Base-by-base conservation (phyloP, 2,888 invertebrate genomes). In the Microchrysa polita region DNA sequence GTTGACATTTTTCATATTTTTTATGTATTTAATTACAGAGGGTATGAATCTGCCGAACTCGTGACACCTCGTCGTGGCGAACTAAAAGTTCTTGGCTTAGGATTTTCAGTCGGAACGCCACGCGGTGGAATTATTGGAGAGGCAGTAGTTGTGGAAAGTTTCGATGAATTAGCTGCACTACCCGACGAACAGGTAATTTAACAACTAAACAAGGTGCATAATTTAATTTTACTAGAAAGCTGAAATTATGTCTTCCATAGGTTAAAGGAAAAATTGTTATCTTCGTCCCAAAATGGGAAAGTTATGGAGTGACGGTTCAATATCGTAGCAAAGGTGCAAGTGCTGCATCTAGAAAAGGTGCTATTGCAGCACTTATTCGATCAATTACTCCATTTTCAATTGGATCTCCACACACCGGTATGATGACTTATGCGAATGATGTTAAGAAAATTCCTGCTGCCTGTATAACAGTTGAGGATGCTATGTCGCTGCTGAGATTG, bases 311-410 rank as follows among this genome's bases (percentile, higher is more conserved):
- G 52, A 90, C 92, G 0, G 92, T 91, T 0, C 77, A 81, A 63
- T 94, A 93, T 81, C 87, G 94, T 79, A 81, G 84, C 2, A 80
- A 82, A 40, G 93, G 92, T 18, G 93, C 94, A 1, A 82, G 87
- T 0, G 88, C 85, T 82, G 94, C 94, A 1, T 88, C 93, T 0
- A 87, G 88, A 80, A 88, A 90, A 78, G 94, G 94, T 7, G 95
- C 92, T 0, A 88, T 93, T 10, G 94, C 93, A 0, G 88, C 90
- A 12, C 84, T 95, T 76, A 88, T 94, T 7, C 86, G 92, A 75
- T 93, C 94, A 0, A 87, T 93, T 7, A 88, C 94, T 0, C 92
- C 93, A 0, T 91, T 91, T 81, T 94, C 94, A 0, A 88, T 94
- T 52, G 87, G 91, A 78, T 88, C 91, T 0, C 92, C 93, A 0